Conservation (phyloP, 2,888 invertebrate species). For the Cremastinae sp. region DNA sequence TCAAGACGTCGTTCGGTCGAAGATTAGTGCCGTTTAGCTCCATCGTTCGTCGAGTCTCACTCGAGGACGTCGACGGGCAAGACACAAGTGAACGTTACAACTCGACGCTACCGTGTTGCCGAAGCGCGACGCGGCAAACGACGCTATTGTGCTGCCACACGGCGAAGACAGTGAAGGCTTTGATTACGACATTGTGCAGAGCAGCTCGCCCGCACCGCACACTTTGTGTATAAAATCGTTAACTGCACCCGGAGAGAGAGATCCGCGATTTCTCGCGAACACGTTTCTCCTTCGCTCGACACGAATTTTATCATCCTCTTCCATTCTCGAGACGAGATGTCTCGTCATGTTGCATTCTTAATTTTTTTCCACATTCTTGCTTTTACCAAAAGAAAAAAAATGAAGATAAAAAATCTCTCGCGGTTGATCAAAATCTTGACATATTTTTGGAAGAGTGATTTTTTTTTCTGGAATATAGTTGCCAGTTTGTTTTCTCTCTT, state of each 20-base stretch:
- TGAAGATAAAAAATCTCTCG: no score
- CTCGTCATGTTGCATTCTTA: constrained; percentile 24
- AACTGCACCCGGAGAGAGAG: constrained; percentile 22
- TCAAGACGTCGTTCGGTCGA: constrained; percentile 53
- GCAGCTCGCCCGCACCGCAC: constrained; percentile 57
- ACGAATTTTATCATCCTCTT: constrained; percentile 36
- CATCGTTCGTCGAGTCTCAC: constrained; percentile 49
- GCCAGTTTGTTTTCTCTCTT: no score
- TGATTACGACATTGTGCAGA: constrained; percentile 78
- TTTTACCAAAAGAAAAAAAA: no score
- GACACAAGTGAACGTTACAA: constrained; percentile 1
- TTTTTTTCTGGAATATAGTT: no score
- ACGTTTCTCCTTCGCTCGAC: constrained; percentile 36
- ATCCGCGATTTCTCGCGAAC: constrained; percentile 44
- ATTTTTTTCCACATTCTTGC: constrained; percentile 1
- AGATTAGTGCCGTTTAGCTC: constrained; percentile 64
- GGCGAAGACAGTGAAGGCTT: constrained; percentile 73
- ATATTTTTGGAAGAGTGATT: no score
- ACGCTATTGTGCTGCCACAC: constrained; percentile 72
- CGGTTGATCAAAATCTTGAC: no score
- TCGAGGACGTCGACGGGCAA: constrained; percentile 39
- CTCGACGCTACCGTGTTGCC: constrained; percentile 43
- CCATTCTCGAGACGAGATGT: constrained; percentile 25
- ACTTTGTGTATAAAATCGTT: constrained; percentile 5
- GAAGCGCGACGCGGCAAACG: constrained; percentile 67